These are phyloP conservation scores for Macrobrachium nipponense DNA, from an alignment of 1,140 invertebrate species.

Conservation along the genomic window DNA sequence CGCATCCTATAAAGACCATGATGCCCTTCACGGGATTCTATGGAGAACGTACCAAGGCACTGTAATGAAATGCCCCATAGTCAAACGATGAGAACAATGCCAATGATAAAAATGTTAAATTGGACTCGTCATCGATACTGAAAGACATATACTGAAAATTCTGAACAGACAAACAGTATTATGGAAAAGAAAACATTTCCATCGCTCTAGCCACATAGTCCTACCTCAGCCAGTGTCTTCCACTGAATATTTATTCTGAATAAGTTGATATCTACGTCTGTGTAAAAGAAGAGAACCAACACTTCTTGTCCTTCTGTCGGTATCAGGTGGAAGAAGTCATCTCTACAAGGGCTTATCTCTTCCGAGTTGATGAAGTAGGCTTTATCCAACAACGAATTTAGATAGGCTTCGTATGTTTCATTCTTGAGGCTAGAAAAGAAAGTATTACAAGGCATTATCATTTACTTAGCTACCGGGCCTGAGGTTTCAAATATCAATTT, in stretches of 20 bases:
- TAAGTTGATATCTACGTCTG: neutral
- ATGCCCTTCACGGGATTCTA: constrained; percentile 40
- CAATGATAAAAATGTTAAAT: neutral
- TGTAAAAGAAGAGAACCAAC: constrained; percentile 28
- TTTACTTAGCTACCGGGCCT: too few species aligned
- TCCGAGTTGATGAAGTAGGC: neutral
- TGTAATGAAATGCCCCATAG: neutral
- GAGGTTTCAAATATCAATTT: too few species aligned
- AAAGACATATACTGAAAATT: neutral
- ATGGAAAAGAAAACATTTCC: too few species aligned
- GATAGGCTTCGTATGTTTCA: constrained; percentile 10
- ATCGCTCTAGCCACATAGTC: neutral
- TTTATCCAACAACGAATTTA: neutral
- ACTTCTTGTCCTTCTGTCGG: neutral
- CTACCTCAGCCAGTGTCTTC: constrained; percentile 8
- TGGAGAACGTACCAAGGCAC: constrained; percentile 46
- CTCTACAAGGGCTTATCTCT: neutral
- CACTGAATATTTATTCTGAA: constrained; percentile 24
- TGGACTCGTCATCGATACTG: neutral
- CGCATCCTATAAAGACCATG: constrained; percentile 34
- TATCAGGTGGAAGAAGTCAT: neutral
- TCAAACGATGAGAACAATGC: neutral
- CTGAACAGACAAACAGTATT: neutral
- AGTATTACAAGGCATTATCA: neutral
- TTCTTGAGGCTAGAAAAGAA: neutral